Conservation (phyloP, 1,140 invertebrate species). For the Drosophila pallidifrons region DNA sequence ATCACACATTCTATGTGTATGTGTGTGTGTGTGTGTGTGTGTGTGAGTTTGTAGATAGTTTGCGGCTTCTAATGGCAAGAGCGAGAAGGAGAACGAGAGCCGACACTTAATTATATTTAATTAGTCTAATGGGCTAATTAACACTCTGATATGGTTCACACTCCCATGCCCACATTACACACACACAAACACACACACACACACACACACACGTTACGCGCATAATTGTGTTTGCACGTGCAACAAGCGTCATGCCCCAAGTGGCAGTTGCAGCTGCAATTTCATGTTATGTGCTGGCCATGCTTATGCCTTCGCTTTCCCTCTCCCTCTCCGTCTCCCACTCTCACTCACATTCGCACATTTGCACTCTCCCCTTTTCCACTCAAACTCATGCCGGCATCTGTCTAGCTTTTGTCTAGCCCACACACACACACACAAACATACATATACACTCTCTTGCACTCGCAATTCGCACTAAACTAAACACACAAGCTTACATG, state of each 20-base stretch:
- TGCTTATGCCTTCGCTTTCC: no score
- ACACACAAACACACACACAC: conserved; percentile 16
- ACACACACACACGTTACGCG: conserved; percentile 4
- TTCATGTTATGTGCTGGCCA: no score
- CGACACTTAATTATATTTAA: conserved; percentile 28
- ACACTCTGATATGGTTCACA: conserved; percentile 39
- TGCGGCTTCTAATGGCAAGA: neutral
- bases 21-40: neutral
- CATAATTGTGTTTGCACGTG: neutral
- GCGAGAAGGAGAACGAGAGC: neutral
- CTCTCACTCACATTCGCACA: neutral
- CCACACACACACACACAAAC: conserved; percentile 37
- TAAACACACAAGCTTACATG: conserved; percentile 25
- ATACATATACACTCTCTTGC: conserved; percentile 20
- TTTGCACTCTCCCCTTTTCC: conserved; percentile 2
- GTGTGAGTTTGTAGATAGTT: conserved; percentile 2
- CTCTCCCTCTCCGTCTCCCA: no score
- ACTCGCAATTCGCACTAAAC: conserved; percentile 35
- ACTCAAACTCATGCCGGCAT: conserved; percentile 21
- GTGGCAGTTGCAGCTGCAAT: no score
- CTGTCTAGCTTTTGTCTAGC: conserved; percentile 77
- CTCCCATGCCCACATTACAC: no score
- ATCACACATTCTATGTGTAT: neutral
- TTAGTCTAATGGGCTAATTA: conserved; percentile 59
- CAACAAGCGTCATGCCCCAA: no score